These are phyloP conservation scores for Frankliniella fusca DNA, from an alignment of 2,888 invertebrate genomes.

Conservation along the genomic window DNA sequence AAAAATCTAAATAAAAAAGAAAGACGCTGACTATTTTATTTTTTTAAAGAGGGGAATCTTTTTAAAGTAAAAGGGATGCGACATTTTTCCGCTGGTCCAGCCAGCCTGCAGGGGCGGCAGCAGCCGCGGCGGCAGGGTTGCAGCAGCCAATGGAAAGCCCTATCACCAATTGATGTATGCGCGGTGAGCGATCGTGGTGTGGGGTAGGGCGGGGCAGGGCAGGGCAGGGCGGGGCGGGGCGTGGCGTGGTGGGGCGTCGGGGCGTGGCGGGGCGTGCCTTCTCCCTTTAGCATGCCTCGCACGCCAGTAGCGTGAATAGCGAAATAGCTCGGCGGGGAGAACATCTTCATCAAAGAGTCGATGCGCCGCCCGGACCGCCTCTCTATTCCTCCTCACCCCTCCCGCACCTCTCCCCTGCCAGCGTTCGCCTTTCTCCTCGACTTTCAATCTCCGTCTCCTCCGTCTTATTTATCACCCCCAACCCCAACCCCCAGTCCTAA, in stretches of 20 bases:
- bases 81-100: neutral
- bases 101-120: neutral
- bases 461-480: neutral
- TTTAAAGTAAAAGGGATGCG: neutral
- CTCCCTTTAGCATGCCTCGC: neutral
- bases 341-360: constrained; percentile 6
- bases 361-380: neutral
- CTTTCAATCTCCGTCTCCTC: constrained; percentile 2
- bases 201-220: neutral
- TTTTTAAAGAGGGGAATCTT: neutral
- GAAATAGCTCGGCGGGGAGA: constrained; percentile 2
- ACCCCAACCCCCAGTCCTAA: neutral
- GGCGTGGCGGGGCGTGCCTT: too few relatives aligned
- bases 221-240: neutral
- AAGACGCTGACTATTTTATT: neutral
- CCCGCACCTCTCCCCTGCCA: neutral
- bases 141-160: constrained; percentile 9
- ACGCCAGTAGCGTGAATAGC: neutral
- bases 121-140: neutral
- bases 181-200: neutral
- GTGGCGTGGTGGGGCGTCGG: neutral
- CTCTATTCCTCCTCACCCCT: neutral
- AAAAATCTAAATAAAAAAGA: neutral
- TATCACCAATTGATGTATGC: constrained; percentile 15
- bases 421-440: neutral